These are phyloP conservation scores for Drosophila melanosoma DNA, from an alignment of 2,888 invertebrate genomes.

Conservation along the genomic window DNA sequence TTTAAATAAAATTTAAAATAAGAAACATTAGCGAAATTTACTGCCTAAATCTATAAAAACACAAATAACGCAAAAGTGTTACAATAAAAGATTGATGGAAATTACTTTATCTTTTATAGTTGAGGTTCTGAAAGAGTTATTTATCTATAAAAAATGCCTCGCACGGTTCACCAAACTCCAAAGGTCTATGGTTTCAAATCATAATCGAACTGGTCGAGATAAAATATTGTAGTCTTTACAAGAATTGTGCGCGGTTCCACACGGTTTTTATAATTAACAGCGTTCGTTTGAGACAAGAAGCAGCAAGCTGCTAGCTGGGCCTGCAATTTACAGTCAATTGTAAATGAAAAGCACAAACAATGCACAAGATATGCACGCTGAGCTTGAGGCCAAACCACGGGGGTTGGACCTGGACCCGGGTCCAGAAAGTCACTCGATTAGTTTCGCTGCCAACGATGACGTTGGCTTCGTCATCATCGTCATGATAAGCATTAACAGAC, in stretches of 20 bases:
- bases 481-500: slow-evolving; percentile 76
- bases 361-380: slow-evolving; percentile 43
- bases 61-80: not conserved
- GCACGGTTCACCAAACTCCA: slow-evolving; percentile 18
- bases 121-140: not conserved
- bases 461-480: slow-evolving; percentile 67
- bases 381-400: slow-evolving; percentile 43
- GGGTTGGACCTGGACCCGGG: slow-evolving; percentile 64
- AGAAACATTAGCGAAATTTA: not conserved
- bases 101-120: not conserved
- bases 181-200: slow-evolving; percentile 47
- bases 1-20: not conserved
- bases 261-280: slow-evolving; percentile 69
- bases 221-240: slow-evolving; percentile 55
- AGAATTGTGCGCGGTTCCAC: slow-evolving; percentile 49
- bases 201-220: slow-evolving; percentile 41
- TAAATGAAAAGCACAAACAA: slow-evolving; percentile 73
- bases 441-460: slow-evolving; percentile 72
- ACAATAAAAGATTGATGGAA: not conserved
- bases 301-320: slow-evolving; percentile 37
- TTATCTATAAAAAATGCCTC: not conserved
- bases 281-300: slow-evolving; percentile 51
- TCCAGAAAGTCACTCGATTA: slow-evolving; percentile 73
- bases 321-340: slow-evolving; percentile 66
- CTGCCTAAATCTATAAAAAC: not conserved